A percentile compares a stretch with the other conserved stretches of the same genome.
These are phyloP conservation scores for Cercopithecus mona DNA, from an alignment of 2,113 vertebrate genomes.

Conservation along the genomic window DNA sequence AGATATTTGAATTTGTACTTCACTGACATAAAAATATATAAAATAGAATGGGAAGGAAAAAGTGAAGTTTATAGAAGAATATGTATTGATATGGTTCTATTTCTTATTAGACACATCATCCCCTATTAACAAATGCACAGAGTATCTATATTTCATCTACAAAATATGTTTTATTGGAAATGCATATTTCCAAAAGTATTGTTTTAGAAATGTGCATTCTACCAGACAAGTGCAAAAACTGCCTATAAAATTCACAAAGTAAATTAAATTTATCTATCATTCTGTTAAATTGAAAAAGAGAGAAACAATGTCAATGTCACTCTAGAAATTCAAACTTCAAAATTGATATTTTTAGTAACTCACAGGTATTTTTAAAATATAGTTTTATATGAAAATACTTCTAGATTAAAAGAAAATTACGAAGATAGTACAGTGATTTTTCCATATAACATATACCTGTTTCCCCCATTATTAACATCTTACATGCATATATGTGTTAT, in stretches of 20 bases:
- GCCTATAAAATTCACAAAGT: background rate
- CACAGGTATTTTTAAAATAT: background rate
- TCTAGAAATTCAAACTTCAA: background rate
- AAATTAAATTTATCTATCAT: background rate
- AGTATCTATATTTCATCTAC: background rate
- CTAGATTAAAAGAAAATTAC: background rate
- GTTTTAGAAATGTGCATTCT: background rate
- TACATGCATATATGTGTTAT: background rate
- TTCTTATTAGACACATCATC: background rate
- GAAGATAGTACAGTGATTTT: background rate
- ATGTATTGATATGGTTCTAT: background rate
- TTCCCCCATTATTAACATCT: background rate
- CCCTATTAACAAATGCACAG: background rate
- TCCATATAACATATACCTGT: background rate
- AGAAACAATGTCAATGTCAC: background rate
- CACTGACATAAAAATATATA: background rate
- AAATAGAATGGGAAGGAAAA: background rate
- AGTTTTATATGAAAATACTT: background rate
- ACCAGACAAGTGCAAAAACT: background rate
- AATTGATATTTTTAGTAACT: background rate
- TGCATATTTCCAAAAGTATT: background rate
- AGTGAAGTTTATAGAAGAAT: background rate
- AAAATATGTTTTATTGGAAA: background rate
- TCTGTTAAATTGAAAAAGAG: background rate
- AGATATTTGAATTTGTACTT: background rate